Evolutionary conservation across 1,140 invertebrate genomes (phyloP).

Genomic region (Hyposmocoma kahamanoa): DNA sequence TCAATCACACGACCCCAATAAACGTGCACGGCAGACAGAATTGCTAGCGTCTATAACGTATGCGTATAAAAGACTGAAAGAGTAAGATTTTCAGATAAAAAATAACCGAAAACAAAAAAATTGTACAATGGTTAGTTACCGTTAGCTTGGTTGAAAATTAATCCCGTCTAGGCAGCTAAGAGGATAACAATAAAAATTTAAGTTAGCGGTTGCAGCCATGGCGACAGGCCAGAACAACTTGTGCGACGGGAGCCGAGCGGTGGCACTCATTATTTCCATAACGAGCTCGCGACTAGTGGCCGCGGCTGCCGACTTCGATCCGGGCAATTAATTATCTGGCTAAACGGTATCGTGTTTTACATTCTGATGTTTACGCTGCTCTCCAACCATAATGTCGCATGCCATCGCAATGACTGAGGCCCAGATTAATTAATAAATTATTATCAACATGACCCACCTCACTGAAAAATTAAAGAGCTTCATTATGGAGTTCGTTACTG

Average conservation of each 20-base stretch:
- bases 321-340: slow-evolving; percentile 68
- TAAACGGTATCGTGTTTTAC: slow-evolving; percentile 71
- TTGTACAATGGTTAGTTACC: too few species aligned
- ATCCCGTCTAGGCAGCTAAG: too few species aligned
- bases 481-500: slow-evolving; percentile 56
- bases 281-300: slow-evolving; percentile 51
- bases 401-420: slow-evolving; percentile 43
- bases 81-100: too few species aligned
- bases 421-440: slow-evolving; percentile 68
- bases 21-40: slow-evolving; percentile 29
- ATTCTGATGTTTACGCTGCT: slow-evolving; percentile 67
- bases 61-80: too few species aligned
- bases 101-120: too few species aligned
- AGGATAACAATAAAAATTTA: slow-evolving; percentile 35
- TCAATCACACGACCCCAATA: slow-evolving; percentile 71
- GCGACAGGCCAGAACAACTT: slow-evolving; percentile 23
- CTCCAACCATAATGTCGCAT: slow-evolving; percentile 63
- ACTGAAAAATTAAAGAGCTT: slow-evolving; percentile 64
- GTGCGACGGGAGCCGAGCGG: slow-evolving; percentile 36
- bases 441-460: slow-evolving; percentile 43
- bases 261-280: slow-evolving; percentile 63
- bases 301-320: slow-evolving; percentile 37
- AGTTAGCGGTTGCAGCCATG: slow-evolving; percentile 22
- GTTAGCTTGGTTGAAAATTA: too few species aligned
- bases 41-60: too few species aligned